Evolutionary conservation across 2,888 invertebrate genomes (phyloP), one percentile per base, ranked within the genome.

Genomic region (Mimumesa dahlbomi): DNA sequence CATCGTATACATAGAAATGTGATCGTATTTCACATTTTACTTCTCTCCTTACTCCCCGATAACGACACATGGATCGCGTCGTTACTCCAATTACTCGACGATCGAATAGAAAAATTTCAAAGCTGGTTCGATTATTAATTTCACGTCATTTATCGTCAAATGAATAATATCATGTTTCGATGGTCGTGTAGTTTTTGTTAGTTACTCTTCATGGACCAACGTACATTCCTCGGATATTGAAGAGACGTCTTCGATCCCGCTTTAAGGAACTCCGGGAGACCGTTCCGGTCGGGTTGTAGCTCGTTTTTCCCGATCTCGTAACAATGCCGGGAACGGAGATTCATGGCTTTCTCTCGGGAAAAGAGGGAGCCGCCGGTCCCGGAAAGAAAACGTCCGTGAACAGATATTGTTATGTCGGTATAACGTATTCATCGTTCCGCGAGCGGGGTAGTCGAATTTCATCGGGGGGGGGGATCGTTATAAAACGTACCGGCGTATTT

Each of bases 271-370:
- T 73, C 75, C 62, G 50, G 22, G 50, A 49, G 63, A 74, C 45
- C 52, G 54, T 80, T 74, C 69, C 54, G 46, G 50, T 40, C 36
- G 72, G 57, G 65, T 75, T 74, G 59, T 53, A 62, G 67, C 69
- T 75, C 72, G 65, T 72, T 77, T 64, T 62, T 66, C 68, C 54
- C 49, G 65, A 65, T 52, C 67, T 53, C 59, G 77, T 73, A 75
- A 75, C 77, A 72, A 77, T 75, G 58, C 71, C 69, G 48, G 54
- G 53, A 57, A 61, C 65, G 59, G 73, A 76, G 77, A 77, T 77
- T 76, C 80, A 73, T 68, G 72, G 67, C 48, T 59, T 16, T 59
- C 56, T 22, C 43, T n/a, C 46, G 50, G 34, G 58, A 48, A 52
- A 54, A 42, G 45, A 52, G 50, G 40, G 56, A 61, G 59, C 25